phyloP scores from a whole-genome alignment of 2,888 invertebrate genomes.

The Altica lythri region DNA sequence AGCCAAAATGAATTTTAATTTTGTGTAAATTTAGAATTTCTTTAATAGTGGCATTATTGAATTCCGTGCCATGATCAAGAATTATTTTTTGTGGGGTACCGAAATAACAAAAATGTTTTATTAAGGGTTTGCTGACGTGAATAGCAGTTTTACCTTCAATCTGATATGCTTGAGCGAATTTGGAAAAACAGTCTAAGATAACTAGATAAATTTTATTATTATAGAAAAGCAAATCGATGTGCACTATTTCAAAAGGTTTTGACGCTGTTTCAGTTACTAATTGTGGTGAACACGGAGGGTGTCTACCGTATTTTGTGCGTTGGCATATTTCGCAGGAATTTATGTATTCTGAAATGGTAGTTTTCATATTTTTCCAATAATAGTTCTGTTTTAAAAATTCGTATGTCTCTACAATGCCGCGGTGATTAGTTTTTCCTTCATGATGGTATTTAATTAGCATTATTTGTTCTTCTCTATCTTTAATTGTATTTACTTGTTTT shows the following conservation, averaged over 20 bases:
- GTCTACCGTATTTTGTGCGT: constrained; percentile 10
- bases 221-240: not conserved
- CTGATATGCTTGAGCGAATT: no score
- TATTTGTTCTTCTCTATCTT: constrained; percentile 12
- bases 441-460: constrained; percentile 12
- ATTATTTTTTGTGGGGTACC: no score
- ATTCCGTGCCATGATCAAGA: constrained; percentile 19
- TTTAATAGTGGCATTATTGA: no score
- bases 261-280: constrained; percentile 2
- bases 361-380: constrained; percentile 22
- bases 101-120: no score
- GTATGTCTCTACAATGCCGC: constrained; percentile 14
- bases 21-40: constrained; percentile 24
- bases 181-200: constrained; percentile 1
- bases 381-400: constrained; percentile 16
- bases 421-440: constrained; percentile 18
- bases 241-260: not conserved
- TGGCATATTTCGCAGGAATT: no score
- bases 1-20: constrained; percentile 27
- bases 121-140: no score
- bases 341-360: constrained; percentile 9
- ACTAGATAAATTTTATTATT: not conserved
- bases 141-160: no score
- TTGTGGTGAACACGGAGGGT: no score
- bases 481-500: not conserved